A percentile compares a stretch with the other conserved stretches of the same genome.
Conservation (phyloP, 2,113 vertebrate species). For the Nannobrachium achirus region DNA sequence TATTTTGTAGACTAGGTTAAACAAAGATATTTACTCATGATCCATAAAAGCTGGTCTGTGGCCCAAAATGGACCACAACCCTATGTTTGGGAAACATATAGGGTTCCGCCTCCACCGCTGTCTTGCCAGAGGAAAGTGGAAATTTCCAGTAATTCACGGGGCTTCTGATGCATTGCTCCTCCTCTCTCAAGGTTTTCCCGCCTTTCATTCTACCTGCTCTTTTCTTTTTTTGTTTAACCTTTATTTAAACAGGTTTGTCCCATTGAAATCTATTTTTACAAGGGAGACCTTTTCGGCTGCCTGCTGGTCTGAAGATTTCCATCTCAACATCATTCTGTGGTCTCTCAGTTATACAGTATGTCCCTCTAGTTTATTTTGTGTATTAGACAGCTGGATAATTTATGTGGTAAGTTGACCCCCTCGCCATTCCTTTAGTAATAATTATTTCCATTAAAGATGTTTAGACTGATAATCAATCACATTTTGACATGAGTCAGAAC, state of each 20-base stretch:
- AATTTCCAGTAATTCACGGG: slow-evolving; percentile 81
- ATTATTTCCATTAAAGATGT: too few species aligned
- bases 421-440: too few species aligned
- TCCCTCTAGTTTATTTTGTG: slow-evolving; percentile 8
- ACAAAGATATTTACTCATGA: too few species aligned
- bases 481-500: too few species aligned
- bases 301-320: slow-evolving; percentile 37
- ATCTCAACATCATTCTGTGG: not conserved
- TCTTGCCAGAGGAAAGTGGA: slow-evolving; percentile 78
- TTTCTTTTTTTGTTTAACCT: not conserved
- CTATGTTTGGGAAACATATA: slow-evolving; percentile 6
- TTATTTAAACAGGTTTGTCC: too few species aligned
- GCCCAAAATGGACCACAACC: too few species aligned
- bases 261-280: too few species aligned
- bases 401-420: too few species aligned
- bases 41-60: too few species aligned
- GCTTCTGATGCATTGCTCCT: slow-evolving; percentile 65
- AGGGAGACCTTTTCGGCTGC: slow-evolving; percentile 28
- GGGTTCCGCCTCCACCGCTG: slow-evolving; percentile 63
- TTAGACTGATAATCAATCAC: too few species aligned
- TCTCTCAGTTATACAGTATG: slow-evolving; percentile 35
- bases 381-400: too few species aligned
- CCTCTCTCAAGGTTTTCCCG: slow-evolving; percentile 68
- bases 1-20: not conserved
- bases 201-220: slow-evolving; percentile 74